phyloP scores from a whole-genome alignment of 2,797 vertebrate species.

The Rhincodon typus region DNA sequence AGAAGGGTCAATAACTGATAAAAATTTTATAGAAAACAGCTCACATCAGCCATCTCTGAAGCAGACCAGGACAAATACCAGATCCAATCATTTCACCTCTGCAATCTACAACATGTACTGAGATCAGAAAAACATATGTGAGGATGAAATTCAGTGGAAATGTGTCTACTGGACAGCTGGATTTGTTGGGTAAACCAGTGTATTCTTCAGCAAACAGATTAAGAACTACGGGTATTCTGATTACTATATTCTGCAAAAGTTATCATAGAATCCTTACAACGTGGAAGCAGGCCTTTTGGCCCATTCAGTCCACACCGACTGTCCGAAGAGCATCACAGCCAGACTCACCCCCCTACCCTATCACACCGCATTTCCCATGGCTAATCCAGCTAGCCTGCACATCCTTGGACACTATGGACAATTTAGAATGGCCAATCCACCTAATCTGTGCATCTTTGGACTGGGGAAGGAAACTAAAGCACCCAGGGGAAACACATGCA shows the following conservation, averaged over 20 bases:
- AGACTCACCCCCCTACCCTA: no score
- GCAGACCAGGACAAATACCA: not conserved
- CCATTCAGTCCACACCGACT: no score
- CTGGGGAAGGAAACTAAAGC: no score
- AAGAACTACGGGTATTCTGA: not conserved
- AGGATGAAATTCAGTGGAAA: not conserved
- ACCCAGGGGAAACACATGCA: no score
- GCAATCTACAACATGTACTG: not conserved
- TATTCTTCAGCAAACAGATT: not conserved
- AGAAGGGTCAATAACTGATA: not conserved
- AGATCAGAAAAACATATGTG: conserved; percentile 2
- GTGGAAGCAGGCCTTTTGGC: no score
- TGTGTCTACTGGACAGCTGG: not conserved
- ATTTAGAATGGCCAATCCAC: no score
- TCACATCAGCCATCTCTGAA: not conserved
- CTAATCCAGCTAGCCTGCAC: no score
- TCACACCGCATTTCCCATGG: no score
- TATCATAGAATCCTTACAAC: no score
- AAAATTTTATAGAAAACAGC: not conserved
- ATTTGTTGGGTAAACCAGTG: not conserved
- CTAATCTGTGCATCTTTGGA: no score
- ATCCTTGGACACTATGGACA: no score
- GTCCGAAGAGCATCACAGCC: no score
- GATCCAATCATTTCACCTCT: conserved; percentile 7
- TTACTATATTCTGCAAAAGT: not conserved